Evolutionary conservation across 1,140 invertebrate genomes (phyloP).

Genomic region (Zaprionus tsacasi): DNA sequence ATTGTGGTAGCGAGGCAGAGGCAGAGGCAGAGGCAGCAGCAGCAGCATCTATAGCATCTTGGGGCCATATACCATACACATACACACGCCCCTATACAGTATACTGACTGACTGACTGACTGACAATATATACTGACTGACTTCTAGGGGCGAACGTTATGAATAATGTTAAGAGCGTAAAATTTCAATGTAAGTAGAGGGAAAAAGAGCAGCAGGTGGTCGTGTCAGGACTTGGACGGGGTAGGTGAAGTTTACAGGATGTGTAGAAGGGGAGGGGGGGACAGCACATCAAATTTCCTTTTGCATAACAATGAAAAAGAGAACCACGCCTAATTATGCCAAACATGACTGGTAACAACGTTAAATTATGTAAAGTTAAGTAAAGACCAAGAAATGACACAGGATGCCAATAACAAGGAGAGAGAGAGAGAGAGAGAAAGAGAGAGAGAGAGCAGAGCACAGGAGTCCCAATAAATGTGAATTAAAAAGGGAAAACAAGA

Average conservation of each 20-base stretch:
- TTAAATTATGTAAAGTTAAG: constrained; percentile 61
- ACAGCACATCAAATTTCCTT: constrained; percentile 46
- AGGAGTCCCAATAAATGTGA: constrained; percentile 2
- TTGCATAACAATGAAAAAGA: constrained; percentile 55
- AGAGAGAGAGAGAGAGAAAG: not conserved
- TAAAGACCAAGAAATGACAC: constrained; percentile 38
- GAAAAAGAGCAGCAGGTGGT: not conserved
- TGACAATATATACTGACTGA: constrained; percentile 17
- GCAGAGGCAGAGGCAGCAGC: constrained; percentile 4
- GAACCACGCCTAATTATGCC: constrained; percentile 55
- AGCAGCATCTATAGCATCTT: constrained; percentile 25
- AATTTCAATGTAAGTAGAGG: constrained; percentile 23
- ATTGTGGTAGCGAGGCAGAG: constrained; percentile 14
- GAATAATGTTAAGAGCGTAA: constrained; percentile 57
- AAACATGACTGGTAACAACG: constrained; percentile 50
- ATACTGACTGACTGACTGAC: constrained; percentile 7
- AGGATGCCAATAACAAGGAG: not conserved
- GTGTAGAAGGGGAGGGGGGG: not conserved
- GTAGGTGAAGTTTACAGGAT: no score
- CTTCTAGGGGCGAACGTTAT: constrained; percentile 47
- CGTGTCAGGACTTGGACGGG: no score
- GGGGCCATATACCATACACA: constrained; percentile 1
- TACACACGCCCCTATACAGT: not conserved
- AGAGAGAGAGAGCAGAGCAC: constrained; percentile 25
- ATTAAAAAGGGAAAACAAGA: constrained; percentile 8